A percentile compares a stretch with the other conserved stretches of the same genome.
Evolutionary conservation across 2,888 invertebrate genomes (phyloP).

Genomic region (Cloeon dipterum): DNA sequence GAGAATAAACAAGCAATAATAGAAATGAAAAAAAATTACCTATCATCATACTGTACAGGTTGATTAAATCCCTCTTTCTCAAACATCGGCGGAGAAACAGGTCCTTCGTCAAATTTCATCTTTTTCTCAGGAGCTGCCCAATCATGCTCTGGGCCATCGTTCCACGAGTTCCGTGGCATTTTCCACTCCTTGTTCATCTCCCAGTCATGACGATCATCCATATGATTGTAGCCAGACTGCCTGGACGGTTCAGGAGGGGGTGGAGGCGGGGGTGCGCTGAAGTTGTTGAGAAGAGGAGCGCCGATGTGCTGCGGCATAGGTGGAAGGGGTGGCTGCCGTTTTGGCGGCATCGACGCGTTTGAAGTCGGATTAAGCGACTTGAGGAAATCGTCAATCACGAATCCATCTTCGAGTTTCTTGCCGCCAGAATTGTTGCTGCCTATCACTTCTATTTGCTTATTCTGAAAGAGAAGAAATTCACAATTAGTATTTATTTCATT

Average conservation of each 20-base stretch:
- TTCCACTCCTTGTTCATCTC: conserved; percentile 12
- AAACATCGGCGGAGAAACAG: conserved; percentile 39
- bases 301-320: conserved; percentile 6
- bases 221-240: background rate
- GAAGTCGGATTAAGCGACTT: conserved; percentile 20
- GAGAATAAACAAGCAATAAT: too few relatives aligned
- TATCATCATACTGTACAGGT: conserved; percentile 36
- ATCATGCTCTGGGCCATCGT: background rate
- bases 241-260: conserved; percentile 15
- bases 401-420: conserved; percentile 11
- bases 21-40: too few relatives aligned
- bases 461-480: too few relatives aligned
- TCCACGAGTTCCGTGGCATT: conserved; percentile 14
- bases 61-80: conserved; percentile 32
- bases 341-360: background rate
- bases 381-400: conserved; percentile 29
- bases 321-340: conserved; percentile 8
- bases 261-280: conserved; percentile 18
- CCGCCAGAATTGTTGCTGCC: conserved; percentile 16
- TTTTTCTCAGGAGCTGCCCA: too few relatives aligned
- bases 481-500: too few relatives aligned
- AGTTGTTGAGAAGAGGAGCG: conserved; percentile 9
- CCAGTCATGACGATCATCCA: background rate
- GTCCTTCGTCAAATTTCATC: conserved; percentile 27
- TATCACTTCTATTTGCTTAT: conserved; percentile 31